phyloP scores from a whole-genome alignment of 2,888 invertebrate species.

The Mesorhabditis sp. region DNA sequence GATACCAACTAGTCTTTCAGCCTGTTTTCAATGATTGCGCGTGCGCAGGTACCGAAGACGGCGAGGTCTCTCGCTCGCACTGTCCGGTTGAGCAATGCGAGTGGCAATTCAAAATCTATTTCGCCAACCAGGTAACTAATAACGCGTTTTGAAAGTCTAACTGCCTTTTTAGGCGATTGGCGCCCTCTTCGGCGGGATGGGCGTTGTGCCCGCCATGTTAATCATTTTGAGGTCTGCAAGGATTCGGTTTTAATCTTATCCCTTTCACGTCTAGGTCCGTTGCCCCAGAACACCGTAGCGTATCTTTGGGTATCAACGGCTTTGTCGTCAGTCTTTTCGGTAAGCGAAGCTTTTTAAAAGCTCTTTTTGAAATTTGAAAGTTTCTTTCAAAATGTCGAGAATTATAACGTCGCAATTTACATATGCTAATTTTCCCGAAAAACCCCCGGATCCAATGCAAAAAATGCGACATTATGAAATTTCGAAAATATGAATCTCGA shows the following conservation, averaged over 20 bases:
- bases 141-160: not conserved
- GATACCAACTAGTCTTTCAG: not conserved
- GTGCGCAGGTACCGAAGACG: slow-evolving; percentile 33
- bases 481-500: too few relatives aligned
- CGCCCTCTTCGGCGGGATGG: slow-evolving; percentile 55
- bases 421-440: not conserved
- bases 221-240: slow-evolving; percentile 49
- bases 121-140: slow-evolving; percentile 34
- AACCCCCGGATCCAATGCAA: too few relatives aligned
- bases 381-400: too few relatives aligned
- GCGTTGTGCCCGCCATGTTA: slow-evolving; percentile 56
- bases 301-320: slow-evolving; percentile 56
- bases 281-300: slow-evolving; percentile 51
- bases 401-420: not conserved
- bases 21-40: slow-evolving; percentile 36
- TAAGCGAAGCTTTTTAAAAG: slow-evolving; percentile 11
- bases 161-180: slow-evolving; percentile 29
- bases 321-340: slow-evolving; percentile 55
- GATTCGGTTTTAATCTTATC: not conserved
- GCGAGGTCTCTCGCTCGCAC: slow-evolving; percentile 45
- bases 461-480: too few relatives aligned
- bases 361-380: not conserved
- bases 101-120: slow-evolving; percentile 34
- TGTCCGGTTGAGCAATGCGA: slow-evolving; percentile 42
- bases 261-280: slow-evolving; percentile 39